Evolutionary conservation across 2,888 invertebrate species (phyloP).

Genomic region (Lasioglossum figueresi): DNA sequence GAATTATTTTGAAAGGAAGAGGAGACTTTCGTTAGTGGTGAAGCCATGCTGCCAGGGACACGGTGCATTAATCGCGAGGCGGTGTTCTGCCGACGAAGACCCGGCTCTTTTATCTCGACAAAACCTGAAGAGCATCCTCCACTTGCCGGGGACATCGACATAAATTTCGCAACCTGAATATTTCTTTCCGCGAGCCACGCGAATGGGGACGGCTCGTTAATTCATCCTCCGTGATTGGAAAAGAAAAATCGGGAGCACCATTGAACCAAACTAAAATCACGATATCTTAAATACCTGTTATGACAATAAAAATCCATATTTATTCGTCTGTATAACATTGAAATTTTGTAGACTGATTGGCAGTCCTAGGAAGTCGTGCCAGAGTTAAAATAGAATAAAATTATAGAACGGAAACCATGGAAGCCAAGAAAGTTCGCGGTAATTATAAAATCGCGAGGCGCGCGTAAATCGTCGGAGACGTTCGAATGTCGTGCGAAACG

Average conservation of each 20-base stretch:
- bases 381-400: too few species aligned
- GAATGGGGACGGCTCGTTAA: background rate
- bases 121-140: background rate
- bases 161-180: background rate
- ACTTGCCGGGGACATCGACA: background rate
- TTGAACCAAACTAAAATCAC: too few species aligned
- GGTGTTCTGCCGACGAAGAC: background rate
- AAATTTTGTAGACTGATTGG: too few species aligned
- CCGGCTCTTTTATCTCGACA: background rate
- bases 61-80: constrained; percentile 42
- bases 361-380: too few species aligned
- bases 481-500: constrained; percentile 20
- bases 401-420: background rate
- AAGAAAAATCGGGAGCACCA: background rate
- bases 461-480: constrained; percentile 19
- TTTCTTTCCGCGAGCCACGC: background rate
- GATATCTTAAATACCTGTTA: too few species aligned
- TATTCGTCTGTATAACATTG: too few species aligned
- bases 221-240: background rate
- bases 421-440: background rate
- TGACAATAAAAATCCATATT: too few species aligned
- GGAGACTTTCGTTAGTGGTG: constrained; percentile 81
- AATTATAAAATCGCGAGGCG: background rate
- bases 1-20: constrained; percentile 82
- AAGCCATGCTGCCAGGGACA: constrained; percentile 18